These are phyloP conservation scores for Caenorhabditis macrosperma DNA, from an alignment of 2,888 invertebrate genomes.

Conservation along the genomic window DNA sequence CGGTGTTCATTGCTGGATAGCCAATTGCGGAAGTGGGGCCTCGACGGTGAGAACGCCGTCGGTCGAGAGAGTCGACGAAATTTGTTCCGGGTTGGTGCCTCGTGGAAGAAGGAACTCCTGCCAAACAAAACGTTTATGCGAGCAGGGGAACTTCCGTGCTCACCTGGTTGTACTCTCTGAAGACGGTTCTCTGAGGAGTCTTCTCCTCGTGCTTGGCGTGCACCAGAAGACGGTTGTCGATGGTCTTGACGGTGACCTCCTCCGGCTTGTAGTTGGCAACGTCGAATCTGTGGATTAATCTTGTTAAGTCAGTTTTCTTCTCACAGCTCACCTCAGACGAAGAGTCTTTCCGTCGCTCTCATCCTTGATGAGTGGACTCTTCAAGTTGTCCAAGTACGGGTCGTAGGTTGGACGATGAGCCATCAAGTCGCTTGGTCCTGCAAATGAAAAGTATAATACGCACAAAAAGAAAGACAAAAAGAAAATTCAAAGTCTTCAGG, in stretches of 20 bases:
- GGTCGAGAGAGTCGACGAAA: conserved; percentile 95
- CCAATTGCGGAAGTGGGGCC: conserved; percentile 88
- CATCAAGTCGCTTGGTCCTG: conserved; percentile 72
- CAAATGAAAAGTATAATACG: conserved; percentile 22
- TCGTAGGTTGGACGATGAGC: conserved; percentile 79
- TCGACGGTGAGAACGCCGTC: conserved; percentile 97
- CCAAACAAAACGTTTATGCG: conserved; percentile 26
- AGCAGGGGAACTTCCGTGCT: no score
- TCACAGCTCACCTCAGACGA: conserved; percentile 85
- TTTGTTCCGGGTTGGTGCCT: conserved; percentile 95
- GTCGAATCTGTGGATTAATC: conserved; percentile 85
- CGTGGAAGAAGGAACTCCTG: conserved; percentile 94
- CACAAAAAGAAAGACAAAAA: conserved; percentile 23
- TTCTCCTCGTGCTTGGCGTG: conserved; percentile 99
- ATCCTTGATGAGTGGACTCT: conserved; percentile 92
- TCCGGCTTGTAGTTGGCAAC: conserved; percentile 95
- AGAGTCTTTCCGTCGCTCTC: conserved; percentile 94
- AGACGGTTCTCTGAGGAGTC: conserved; percentile 94
- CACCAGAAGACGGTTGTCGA: conserved; percentile 91
- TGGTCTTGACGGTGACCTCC: conserved; percentile 95
- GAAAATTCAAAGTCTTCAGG: conserved; percentile 20
- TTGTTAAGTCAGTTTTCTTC: not conserved
- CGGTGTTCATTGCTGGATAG: conserved; percentile 73
- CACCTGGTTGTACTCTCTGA: conserved; percentile 92
- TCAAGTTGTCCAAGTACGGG: conserved; percentile 80